Percentiles rank a stretch among this genome's conserved stretches.
Evolutionary conservation across 2,113 vertebrate genomes (phyloP).

Genomic region (Corythornis vintsioides): DNA sequence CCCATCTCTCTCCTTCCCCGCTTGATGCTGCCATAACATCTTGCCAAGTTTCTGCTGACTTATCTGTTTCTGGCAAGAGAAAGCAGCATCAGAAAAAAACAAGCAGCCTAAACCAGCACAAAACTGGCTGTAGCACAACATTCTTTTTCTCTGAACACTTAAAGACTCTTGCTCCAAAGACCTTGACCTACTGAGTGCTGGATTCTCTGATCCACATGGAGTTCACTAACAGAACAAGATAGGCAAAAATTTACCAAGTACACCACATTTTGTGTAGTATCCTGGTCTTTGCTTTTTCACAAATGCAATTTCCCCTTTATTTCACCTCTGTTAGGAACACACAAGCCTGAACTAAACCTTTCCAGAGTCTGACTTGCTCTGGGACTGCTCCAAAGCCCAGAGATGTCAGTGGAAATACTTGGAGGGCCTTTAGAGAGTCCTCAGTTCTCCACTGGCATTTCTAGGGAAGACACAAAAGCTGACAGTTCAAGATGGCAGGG

Average conservation of each 20-base stretch:
- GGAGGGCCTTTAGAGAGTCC: not conserved
- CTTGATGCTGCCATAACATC: not conserved
- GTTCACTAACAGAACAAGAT: not conserved
- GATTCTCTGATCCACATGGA: not conserved
- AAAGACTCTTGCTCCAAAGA: not conserved
- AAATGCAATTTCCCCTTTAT: not conserved
- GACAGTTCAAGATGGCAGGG: not conserved
- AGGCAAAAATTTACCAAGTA: not conserved
- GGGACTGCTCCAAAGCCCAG: not conserved
- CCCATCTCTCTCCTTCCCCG: not conserved
- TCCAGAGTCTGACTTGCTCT: not conserved
- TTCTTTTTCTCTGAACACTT: slow-evolving; percentile 6
- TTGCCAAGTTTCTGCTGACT: not conserved
- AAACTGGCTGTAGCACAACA: not conserved
- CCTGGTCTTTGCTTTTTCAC: not conserved
- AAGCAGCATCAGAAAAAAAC: not conserved
- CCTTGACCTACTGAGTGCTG: not conserved
- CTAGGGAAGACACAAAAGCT: not conserved
- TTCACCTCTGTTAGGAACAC: not conserved
- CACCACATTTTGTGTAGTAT: not conserved
- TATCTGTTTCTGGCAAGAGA: slow-evolving; percentile 7
- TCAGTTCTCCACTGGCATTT: not conserved
- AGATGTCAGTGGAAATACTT: not conserved
- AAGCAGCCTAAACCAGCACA: not conserved
- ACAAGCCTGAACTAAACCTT: not conserved